Base-by-base conservation (phyloP, 35 echinoderm and acorn worm genomes). In the Amphiura filiformis region DNA sequence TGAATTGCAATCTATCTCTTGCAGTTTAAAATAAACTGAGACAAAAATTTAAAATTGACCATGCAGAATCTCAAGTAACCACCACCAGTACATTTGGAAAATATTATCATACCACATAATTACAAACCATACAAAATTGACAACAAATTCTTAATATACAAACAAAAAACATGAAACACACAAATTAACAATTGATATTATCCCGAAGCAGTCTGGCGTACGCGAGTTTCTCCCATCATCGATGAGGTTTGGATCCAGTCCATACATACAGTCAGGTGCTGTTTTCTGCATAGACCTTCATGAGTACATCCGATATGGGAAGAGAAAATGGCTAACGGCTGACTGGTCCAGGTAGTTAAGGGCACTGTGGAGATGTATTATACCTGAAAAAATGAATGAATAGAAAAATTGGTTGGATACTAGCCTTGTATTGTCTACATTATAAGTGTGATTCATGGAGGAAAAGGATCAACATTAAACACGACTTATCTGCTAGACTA, bases 271-370 rank as follows among this genome's bases (percentile, higher is more conserved):
- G 81, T n/a, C n/a, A 12, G n/a, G 23, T 32, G n/a, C 81, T 61
- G 81, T 39, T 83, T 83, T 83, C 31, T 83, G 81, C 41, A 28
- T 41, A 49, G 42, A 83, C 81, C 81, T 83, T 83, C 81, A 83
- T 83, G 52, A 52, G 31, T 32, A 47, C 81, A 47, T 32, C 14
- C 14, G 41, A 30, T 22, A 52, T 83, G 81, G 81, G 40, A 34
- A 11, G 44, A 83, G 81, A 83, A 57, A 83, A 83, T 83, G 81
- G 81, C 41, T 20, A 30, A 39, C 81, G 28, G 0, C 52, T 47
- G 52, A 83, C 81, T 83, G 42, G 52, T 32, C 39, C 30, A 49
- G 81, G 81, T 7, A 3, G 9, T 30, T 26, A 47, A 34, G 36
- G 18, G 77, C 32, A 79, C 77, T 35, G 32, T 79, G 77, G 32